Conservation (phyloP, 1,140 invertebrate species). For the Zelostemma sp. region DNA sequence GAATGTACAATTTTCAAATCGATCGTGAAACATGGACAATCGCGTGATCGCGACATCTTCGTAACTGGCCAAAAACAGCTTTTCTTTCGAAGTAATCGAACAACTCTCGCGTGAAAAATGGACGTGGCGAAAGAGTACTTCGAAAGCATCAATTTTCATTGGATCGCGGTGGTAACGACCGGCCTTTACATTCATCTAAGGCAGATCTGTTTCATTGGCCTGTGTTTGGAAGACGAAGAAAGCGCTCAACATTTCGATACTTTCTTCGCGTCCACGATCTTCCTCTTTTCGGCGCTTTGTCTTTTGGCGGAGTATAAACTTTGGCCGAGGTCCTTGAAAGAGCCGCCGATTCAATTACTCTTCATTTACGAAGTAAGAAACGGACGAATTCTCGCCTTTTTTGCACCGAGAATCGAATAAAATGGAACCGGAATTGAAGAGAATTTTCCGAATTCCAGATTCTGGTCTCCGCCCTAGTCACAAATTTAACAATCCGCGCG, state of each 20-base stretch:
- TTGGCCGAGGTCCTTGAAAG: slow-evolving; percentile 66
- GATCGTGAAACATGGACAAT: neutral
- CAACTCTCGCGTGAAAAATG: slow-evolving; percentile 34
- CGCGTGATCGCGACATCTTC: neutral
- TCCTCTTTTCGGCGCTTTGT: slow-evolving; percentile 62
- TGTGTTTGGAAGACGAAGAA: slow-evolving; percentile 56
- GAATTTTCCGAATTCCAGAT: slow-evolving; percentile 49
- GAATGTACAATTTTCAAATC: neutral
- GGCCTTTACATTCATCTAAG: slow-evolving; percentile 65
- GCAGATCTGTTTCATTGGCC: slow-evolving; percentile 65
- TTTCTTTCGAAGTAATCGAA: neutral
- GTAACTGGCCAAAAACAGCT: neutral
- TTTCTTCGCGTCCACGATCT: slow-evolving; percentile 60
- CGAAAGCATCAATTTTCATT: slow-evolving; percentile 62
- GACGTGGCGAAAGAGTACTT: slow-evolving; percentile 53
- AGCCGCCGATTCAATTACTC: slow-evolving; percentile 63
- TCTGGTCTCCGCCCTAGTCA: slow-evolving; percentile 61
- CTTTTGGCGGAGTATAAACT: slow-evolving; percentile 64
- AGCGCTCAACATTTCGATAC: slow-evolving; percentile 49
- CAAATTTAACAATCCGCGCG: slow-evolving; percentile 58
- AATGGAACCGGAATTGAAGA: no score
- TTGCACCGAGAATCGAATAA: no score
- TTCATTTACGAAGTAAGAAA: slow-evolving; percentile 64
- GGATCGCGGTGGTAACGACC: slow-evolving; percentile 59
- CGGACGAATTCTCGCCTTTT: no score